Percentiles rank a stretch among this genome's conserved stretches.
phyloP scores from a whole-genome alignment of 2,888 invertebrate genomes.

The Icerya purchasi region DNA sequence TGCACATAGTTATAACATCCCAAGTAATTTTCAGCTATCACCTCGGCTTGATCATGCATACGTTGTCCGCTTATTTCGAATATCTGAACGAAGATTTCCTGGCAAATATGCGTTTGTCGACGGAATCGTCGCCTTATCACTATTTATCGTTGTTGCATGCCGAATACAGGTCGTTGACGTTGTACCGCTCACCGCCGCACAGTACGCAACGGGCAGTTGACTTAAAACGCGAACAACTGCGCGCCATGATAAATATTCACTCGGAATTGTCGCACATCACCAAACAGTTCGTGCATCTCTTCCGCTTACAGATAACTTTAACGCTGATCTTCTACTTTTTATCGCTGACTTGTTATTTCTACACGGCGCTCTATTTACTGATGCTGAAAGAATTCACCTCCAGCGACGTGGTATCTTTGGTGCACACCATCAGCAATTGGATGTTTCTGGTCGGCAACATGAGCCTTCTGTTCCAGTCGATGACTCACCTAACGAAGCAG shows the following conservation, averaged over 20 bases:
- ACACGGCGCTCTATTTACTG: background rate
- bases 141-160: no score
- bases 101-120: no score
- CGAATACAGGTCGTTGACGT: no score
- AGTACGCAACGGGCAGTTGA: background rate
- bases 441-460: background rate
- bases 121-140: no score
- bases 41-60: background rate
- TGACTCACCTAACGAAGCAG: background rate
- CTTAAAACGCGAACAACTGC: background rate
- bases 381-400: background rate
- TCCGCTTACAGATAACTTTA: background rate
- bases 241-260: background rate
- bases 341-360: background rate
- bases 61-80: background rate
- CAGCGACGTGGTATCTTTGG: background rate
- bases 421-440: background rate
- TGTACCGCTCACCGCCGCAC: no score
- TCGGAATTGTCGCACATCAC: background rate
- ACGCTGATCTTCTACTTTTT: background rate
- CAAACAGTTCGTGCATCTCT: background rate
- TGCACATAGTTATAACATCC: no score
- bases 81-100: background rate
- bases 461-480: background rate
- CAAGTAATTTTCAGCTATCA: no score